These are phyloP conservation scores for Enteromius paludinosus DNA, from an alignment of 2,797 vertebrate genomes.

Conservation along the genomic window DNA sequence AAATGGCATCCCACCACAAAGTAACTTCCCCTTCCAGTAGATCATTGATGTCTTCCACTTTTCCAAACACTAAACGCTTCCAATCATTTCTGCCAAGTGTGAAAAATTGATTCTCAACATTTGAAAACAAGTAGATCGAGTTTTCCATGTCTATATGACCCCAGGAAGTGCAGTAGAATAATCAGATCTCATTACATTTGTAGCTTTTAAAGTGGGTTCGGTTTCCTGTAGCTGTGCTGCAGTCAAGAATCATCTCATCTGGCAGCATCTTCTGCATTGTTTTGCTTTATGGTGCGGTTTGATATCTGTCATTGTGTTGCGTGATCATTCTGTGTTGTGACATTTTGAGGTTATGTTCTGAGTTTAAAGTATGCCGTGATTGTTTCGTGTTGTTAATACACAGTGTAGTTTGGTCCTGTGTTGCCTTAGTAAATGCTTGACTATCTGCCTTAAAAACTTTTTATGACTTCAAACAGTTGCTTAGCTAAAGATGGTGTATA, in stretches of 20 bases:
- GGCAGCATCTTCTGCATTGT: slow-evolving; percentile 33
- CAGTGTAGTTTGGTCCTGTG: background rate
- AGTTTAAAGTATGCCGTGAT: background rate
- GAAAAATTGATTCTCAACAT: slow-evolving; percentile 35
- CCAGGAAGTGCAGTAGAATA: slow-evolving; percentile 38
- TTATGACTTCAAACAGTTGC: background rate
- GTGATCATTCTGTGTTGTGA: slow-evolving; percentile 62
- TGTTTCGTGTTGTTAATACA: background rate
- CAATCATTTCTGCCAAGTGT: slow-evolving; percentile 29
- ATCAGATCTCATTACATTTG: slow-evolving; percentile 42
- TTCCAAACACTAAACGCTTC: slow-evolving; percentile 17
- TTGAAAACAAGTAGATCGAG: slow-evolving; percentile 32
- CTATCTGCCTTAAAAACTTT: background rate
- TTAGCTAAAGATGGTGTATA: background rate
- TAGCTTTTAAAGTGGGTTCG: slow-evolving; percentile 44
- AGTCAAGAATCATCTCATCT: slow-evolving; percentile 24
- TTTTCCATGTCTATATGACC: slow-evolving; percentile 34
- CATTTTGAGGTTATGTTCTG: slow-evolving; percentile 32
- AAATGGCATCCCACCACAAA: slow-evolving; percentile 38
- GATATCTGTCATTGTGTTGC: slow-evolving; percentile 32
- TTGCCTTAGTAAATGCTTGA: background rate
- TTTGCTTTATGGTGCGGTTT: slow-evolving; percentile 16
- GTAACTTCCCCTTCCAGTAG: slow-evolving; percentile 35
- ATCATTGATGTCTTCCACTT: slow-evolving; percentile 33
- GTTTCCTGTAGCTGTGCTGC: slow-evolving; percentile 27